Conservation (phyloP, 2,797 vertebrate species). For the Cyclura pinguis region DNA sequence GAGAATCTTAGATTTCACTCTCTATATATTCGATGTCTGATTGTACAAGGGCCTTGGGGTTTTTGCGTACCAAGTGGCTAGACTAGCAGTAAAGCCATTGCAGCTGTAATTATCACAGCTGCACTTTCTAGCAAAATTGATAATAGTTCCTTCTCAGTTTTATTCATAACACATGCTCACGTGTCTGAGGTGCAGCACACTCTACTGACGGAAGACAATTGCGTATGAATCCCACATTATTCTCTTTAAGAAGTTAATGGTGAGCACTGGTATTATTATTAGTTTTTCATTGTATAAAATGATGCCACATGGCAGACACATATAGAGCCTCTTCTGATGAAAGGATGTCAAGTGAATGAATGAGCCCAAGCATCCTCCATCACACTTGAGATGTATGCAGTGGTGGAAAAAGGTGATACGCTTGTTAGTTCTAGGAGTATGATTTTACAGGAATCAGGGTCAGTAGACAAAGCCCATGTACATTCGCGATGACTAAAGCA, state of each 20-base stretch:
- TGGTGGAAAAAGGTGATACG: too few relatives aligned
- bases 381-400: too few relatives aligned
- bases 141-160: not conserved
- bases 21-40: not conserved
- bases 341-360: not conserved
- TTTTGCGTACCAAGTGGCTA: not conserved
- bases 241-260: not conserved
- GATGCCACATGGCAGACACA: too few relatives aligned
- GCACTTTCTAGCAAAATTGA: not conserved
- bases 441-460: not conserved
- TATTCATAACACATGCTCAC: not conserved
- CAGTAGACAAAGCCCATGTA: not conserved
- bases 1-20: not conserved
- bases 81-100: not conserved
- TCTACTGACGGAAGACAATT: not conserved
- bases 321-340: not conserved
- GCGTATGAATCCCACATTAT: not conserved
- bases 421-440: not conserved
- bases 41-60: constrained; percentile 25
- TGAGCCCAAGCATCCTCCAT: not conserved
- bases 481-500: too few relatives aligned
- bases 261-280: not conserved
- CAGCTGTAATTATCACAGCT: not conserved
- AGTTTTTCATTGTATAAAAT: not conserved
- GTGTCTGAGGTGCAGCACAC: not conserved